Conservation (phyloP, 1,140 invertebrate genomes). For the Drosophila kohkoa region DNA sequence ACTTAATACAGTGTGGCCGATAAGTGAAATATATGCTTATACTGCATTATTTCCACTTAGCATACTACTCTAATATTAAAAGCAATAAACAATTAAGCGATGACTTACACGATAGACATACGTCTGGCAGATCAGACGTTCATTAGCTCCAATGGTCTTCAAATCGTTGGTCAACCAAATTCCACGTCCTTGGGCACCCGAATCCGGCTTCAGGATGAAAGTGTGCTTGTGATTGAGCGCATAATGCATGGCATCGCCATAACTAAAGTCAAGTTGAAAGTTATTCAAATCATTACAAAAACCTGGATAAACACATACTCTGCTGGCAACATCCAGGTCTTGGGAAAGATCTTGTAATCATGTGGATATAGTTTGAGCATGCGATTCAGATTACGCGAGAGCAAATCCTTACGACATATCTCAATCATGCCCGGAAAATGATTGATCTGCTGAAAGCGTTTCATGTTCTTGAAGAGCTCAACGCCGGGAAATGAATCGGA, state of each 20-base stretch:
- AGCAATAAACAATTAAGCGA: too few relatives aligned
- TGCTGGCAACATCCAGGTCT: slow-evolving; percentile 96
- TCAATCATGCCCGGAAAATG: slow-evolving; percentile 97
- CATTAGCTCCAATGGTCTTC: slow-evolving; percentile 91
- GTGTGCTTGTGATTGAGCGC: slow-evolving; percentile 88
- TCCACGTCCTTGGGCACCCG: slow-evolving; percentile 93
- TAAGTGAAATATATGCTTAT: too few relatives aligned
- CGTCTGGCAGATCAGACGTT: slow-evolving; percentile 94
- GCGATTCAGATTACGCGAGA: slow-evolving; percentile 93
- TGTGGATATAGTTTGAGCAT: slow-evolving; percentile 94
- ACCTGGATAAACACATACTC: slow-evolving; percentile 87
- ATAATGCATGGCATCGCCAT: slow-evolving; percentile 79
- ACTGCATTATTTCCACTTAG: too few relatives aligned
- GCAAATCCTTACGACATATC: slow-evolving; percentile 94
- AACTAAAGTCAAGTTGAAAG: slow-evolving; percentile 33
- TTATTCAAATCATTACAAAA: background rate
- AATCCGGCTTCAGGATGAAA: slow-evolving; percentile 95
- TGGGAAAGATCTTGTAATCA: slow-evolving; percentile 96
- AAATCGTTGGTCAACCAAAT: slow-evolving; percentile 92
- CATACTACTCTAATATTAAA: too few relatives aligned
- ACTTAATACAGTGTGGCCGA: too few relatives aligned
- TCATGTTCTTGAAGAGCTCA: slow-evolving; percentile 94
- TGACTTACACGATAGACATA: slow-evolving; percentile 87
- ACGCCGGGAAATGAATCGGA: slow-evolving; percentile 93
- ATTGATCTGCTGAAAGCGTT: slow-evolving; percentile 95